These are phyloP conservation scores for Zalophus californianus DNA, from an alignment of 2,797 vertebrate species.

Conservation along the genomic window DNA sequence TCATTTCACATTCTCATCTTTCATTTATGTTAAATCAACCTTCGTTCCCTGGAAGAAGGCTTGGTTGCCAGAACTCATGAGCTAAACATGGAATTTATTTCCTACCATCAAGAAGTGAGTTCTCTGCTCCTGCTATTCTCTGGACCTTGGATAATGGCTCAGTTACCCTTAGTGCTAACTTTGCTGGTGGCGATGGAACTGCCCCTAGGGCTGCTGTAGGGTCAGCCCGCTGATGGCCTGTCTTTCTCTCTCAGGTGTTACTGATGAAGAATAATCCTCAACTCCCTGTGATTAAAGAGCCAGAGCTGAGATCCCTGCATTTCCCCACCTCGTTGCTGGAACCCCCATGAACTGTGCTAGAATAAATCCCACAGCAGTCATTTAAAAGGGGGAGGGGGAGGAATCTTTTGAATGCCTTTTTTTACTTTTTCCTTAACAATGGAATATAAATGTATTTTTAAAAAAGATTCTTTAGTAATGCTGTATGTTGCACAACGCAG, in stretches of 20 bases:
- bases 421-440: conserved; percentile 65
- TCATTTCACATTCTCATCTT: conserved; percentile 70
- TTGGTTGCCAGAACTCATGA: conserved; percentile 74
- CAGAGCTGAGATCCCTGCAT: conserved; percentile 72
- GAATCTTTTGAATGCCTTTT: conserved; percentile 76
- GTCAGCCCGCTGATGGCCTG: conserved; percentile 79
- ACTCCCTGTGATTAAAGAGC: conserved; percentile 80
- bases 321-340: conserved; percentile 78
- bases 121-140: conserved; percentile 73
- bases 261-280: conserved; percentile 82
- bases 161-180: conserved; percentile 76
- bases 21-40: conserved; percentile 64
- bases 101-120: conserved; percentile 40
- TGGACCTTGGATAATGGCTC: conserved; percentile 64
- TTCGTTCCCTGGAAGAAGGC: conserved; percentile 9
- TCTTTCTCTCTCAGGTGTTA: conserved; percentile 82
- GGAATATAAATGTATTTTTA: conserved; percentile 78
- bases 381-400: conserved; percentile 50
- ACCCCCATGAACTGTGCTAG: conserved; percentile 66
- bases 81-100: conserved; percentile 82
- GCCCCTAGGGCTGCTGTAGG: conserved; percentile 85
- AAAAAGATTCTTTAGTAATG: conserved; percentile 82
- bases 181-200: conserved; percentile 82
- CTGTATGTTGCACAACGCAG: conserved; percentile 66
- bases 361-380: conserved; percentile 77